Base-by-base conservation (phyloP, 35 echinoderm and acorn worm genomes). In the Patiria miniata region DNA sequence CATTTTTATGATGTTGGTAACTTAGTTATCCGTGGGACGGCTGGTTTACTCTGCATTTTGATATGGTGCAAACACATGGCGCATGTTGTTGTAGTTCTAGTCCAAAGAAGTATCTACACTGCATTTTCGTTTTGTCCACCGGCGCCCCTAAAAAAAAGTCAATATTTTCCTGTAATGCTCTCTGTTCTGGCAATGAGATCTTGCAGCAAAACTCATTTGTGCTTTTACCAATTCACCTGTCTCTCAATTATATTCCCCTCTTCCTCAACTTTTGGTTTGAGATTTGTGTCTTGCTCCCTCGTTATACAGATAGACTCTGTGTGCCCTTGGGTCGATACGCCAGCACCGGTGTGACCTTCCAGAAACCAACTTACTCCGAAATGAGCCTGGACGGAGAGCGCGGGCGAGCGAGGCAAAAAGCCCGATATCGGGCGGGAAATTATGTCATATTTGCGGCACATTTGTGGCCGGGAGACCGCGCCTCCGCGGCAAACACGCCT, bases 361-460 rank as follows among this genome's bases (percentile, higher is more conserved):
- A 73, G 42, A 47, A 73, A 30, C 65, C 65, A 73, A 73, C 65
- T 73, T 73, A 23, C 29, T 73, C n/a, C 65, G 14, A 73, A 73
- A 73, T 60, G 57, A 60, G 57, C 28, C 28, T n/a, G n/a, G n/a
- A n/a, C n/a, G n/a, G n/a, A n/a, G n/a, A n/a, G 12, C 4, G 42
- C 42, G 42, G 42, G 42, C 42, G 26, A 26, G 65, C 65, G 57
- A 34, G 26, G 65, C 29, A 30, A 73, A 60, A 60, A 12, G 34
- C 8, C 26, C 65, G 65, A 73, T 73, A 73, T 34, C 65, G 23
- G 65, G 8, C 28, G 28, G 34, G 26, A 73, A 73, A 73, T 73
- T 32, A 73, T 73, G 65, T 73, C 65, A 73, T 34, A 73, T 73
- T 73, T 73, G 65, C 65, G 65, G 65, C 65, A 73, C 65, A 73